Base-by-base conservation (phyloP, 2,113 vertebrate genomes). In the Rostratula benghalensis region DNA sequence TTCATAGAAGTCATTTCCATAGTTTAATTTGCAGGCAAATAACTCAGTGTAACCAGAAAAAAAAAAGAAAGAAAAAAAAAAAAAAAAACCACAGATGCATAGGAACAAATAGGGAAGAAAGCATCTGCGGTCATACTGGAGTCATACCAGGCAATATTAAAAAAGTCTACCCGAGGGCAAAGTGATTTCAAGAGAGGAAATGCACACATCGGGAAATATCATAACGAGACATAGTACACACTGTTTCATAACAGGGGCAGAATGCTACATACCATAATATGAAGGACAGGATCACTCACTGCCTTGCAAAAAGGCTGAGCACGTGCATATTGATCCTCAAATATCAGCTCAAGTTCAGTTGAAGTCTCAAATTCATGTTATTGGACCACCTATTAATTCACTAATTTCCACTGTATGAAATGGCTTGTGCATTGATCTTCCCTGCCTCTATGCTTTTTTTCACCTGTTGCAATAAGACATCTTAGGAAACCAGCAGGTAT, bases 161-260 rank as follows among this genome's bases (percentile, higher is more conserved):
- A 94, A 74, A 75, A 25, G 11, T 6, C 46, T 48, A 50, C 82
- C 82, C 3, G 0, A 83, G 71, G 90, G 87, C 82, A 91, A 0
- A 82, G 31, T 24, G 43, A 83, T 85, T 80, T 90, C 82, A 61
- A 74, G 64, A 48, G 56, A 95, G 75, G 92, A 93, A 92, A 94
- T 90, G 50, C 71, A 90, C 33, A 39, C 69, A 43, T 3, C 64
- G 69, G 69, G 41, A 94, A 91, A 45, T 71, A 78, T 18, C 37
- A 7, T 31, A 94, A 94, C 45, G n/a, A 31, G 37, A 80, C 25
- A 35, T 3, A 73, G 87, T 75, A 57, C 80, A 76, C 4, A 9
- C 17, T 19, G 48, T 45, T 31, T 77, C 76, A 68, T 13, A 83
- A 30, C 75, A 91, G 87, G 45, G 43, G 71, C 24, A 71, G 19